Conservation (phyloP, 1,140 invertebrate genomes). For the Steinernema feltiae region DNA sequence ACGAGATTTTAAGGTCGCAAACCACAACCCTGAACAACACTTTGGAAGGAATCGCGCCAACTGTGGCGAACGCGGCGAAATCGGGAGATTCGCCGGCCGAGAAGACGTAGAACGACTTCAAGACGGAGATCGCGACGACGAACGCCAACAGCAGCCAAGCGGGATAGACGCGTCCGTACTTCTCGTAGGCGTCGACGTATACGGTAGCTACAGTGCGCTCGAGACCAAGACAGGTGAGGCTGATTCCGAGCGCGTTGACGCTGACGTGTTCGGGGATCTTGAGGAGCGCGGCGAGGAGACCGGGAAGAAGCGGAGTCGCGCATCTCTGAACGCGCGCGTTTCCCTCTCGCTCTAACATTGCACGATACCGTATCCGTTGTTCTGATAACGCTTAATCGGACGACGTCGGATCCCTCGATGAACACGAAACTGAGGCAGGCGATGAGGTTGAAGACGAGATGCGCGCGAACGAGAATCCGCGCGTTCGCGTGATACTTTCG, state of each 20-base stretch:
- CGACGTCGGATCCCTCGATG: background rate
- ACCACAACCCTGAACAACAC: background rate
- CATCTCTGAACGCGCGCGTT: background rate
- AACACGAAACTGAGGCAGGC: background rate
- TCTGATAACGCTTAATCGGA: background rate
- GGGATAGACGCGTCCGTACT: background rate
- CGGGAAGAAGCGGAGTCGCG: background rate
- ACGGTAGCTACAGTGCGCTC: background rate
- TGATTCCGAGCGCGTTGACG: background rate
- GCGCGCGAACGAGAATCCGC: background rate
- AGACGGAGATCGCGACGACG: background rate
- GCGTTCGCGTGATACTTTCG: background rate
- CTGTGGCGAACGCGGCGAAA: background rate
- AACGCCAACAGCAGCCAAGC: background rate
- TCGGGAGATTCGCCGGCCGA: background rate
- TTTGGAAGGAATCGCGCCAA: background rate
- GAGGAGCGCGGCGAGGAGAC: background rate
- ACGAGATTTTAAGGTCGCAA: background rate
- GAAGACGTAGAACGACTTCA: background rate
- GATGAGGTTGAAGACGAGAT: background rate
- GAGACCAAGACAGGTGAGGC: background rate
- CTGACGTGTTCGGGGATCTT: background rate
- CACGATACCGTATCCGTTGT: background rate
- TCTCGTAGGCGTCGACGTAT: background rate
- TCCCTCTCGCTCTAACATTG: background rate